Percentiles rank a stretch among this genome's conserved stretches.
Conservation (phyloP, 2,888 invertebrate species). For the Odontocerum albicorne region DNA sequence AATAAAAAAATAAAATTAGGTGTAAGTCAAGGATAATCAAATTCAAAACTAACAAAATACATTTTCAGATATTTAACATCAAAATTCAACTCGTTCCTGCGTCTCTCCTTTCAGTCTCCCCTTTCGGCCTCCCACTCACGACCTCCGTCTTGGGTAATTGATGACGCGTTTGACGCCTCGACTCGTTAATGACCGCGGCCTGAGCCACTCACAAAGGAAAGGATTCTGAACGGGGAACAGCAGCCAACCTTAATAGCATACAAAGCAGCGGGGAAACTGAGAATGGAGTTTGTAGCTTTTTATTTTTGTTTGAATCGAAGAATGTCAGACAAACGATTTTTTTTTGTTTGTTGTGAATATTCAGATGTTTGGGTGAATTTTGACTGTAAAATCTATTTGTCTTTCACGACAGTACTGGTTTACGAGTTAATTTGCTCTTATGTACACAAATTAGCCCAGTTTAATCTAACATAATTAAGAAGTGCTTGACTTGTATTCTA, state of each 20-base stretch:
- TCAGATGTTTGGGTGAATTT: no score
- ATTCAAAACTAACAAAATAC: no score
- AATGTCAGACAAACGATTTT: neutral
- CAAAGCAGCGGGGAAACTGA: neutral
- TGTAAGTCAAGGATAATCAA: no score
- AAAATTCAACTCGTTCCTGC: neutral
- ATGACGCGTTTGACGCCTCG: constrained; percentile 25
- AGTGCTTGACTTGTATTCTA: no score
- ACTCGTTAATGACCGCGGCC: constrained; percentile 25
- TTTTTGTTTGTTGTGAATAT: no score
- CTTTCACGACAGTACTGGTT: no score
- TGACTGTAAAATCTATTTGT: no score
- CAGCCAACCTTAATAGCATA: neutral
- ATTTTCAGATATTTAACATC: no score
- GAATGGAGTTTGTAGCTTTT: neutral
- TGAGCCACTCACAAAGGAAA: constrained; percentile 12
- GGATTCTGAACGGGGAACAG: constrained; percentile 7
- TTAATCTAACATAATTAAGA: no score
- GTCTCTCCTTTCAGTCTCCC: neutral
- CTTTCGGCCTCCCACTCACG: neutral
- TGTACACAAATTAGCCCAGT: no score
- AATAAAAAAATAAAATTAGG: no score
- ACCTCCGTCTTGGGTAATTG: constrained; percentile 19
- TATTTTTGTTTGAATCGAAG: neutral
- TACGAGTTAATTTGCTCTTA: no score